Percentiles rank a stretch among this genome's conserved stretches.
Evolutionary conservation across 2,888 invertebrate species (phyloP).

Genomic region (Cartodere bifasciata): DNA sequence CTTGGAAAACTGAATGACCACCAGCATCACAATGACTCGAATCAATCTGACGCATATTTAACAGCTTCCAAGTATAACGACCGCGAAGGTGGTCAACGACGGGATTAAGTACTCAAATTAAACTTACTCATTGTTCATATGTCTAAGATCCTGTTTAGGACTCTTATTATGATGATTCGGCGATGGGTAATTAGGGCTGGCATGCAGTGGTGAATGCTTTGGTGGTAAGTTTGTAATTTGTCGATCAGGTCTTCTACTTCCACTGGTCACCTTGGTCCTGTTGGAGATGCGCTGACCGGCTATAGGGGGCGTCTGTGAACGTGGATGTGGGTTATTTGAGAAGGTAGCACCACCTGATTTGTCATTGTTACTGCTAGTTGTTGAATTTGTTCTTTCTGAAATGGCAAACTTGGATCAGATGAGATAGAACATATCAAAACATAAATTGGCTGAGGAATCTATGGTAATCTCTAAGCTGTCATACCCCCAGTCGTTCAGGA

Average conservation of each 20-base stretch:
- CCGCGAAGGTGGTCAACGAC: too few relatives aligned
- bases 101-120: too few relatives aligned
- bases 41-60: too few relatives aligned
- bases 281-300: conserved; percentile 30
- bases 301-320: conserved; percentile 30
- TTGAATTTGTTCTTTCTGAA: too few relatives aligned
- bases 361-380: not conserved
- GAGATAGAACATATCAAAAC: too few relatives aligned
- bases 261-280: conserved; percentile 33
- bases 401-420: too few relatives aligned
- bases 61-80: too few relatives aligned
- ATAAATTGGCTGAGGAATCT: too few relatives aligned
- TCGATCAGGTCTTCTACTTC: conserved; percentile 28
- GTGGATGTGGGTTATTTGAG: conserved; percentile 14
- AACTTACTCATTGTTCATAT: conserved; percentile 16
- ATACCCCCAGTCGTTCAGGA: too few relatives aligned
- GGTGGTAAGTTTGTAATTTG: conserved; percentile 38
- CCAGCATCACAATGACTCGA: too few relatives aligned
- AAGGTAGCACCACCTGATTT: conserved; percentile 12
- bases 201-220: conserved; percentile 45
- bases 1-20: too few relatives aligned
- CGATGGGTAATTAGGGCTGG: conserved; percentile 39
- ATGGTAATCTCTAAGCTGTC: too few relatives aligned
- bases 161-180: conserved; percentile 28
- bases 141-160: conserved; percentile 31